Conservation (phyloP, 2,113 vertebrate genomes). For the Catharus fuscescens region DNA sequence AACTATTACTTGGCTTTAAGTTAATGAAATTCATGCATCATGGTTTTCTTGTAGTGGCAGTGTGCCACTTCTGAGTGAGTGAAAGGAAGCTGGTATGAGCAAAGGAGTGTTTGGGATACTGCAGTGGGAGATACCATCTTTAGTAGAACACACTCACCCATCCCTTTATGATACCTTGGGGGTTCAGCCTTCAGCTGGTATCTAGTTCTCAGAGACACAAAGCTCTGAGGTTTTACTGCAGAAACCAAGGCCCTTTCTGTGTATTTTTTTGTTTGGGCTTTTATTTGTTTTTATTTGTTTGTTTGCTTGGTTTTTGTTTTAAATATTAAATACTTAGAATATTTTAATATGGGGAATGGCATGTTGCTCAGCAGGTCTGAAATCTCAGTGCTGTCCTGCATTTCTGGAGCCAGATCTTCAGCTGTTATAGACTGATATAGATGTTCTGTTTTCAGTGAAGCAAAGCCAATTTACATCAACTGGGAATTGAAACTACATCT, state of each 20-base stretch:
- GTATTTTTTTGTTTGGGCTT: background rate
- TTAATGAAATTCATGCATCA: background rate
- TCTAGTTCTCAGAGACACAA: background rate
- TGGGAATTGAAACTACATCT: slow-evolving; percentile 22
- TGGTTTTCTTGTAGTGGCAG: background rate
- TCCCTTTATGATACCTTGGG: background rate
- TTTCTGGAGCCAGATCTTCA: background rate
- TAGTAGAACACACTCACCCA: background rate
- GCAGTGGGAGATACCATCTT: background rate
- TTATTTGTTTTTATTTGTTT: background rate
- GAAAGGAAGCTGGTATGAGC: background rate
- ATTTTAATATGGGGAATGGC: background rate
- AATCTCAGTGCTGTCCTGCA: background rate
- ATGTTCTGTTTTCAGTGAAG: slow-evolving; percentile 15
- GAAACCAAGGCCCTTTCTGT: background rate
- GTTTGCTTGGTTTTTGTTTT: background rate
- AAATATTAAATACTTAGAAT: background rate
- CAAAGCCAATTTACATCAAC: slow-evolving; percentile 37
- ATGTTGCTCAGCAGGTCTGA: background rate
- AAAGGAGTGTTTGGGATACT: background rate
- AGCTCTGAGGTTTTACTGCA: background rate
- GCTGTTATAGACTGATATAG: background rate
- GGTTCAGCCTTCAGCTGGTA: background rate
- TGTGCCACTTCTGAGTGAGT: background rate
- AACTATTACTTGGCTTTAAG: background rate